Percentiles rank a stretch among this genome's conserved stretches.
Evolutionary conservation across 2,113 vertebrate species (phyloP).

Genomic region (Nesoenas mayeri): DNA sequence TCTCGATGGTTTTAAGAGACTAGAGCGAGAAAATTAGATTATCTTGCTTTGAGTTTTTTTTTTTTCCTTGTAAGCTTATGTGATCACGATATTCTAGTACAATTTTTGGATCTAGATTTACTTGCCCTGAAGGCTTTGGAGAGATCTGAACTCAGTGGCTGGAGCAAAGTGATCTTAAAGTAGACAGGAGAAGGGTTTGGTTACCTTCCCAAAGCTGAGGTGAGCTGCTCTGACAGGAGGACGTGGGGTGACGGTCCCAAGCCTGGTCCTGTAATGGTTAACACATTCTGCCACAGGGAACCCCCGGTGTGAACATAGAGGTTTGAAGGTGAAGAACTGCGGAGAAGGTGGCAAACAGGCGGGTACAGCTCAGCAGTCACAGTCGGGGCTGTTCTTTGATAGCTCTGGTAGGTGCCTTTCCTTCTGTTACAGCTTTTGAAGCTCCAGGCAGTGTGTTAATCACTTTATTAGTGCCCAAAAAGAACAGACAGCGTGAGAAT

Average conservation of each 20-base stretch:
- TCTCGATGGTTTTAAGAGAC: not conserved
- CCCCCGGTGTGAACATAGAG: accelerated
- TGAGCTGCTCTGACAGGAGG: not conserved
- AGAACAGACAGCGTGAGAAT: not conserved
- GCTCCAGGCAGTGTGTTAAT: not conserved
- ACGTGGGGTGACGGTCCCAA: not conserved
- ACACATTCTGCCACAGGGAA: not conserved
- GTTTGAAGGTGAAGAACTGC: not conserved
- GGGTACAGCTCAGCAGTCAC: not conserved
- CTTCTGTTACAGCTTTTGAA: not conserved
- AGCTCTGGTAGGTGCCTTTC: not conserved
- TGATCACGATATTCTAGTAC: not conserved
- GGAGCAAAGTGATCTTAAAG: not conserved
- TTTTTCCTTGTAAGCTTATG: not conserved
- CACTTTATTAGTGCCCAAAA: not conserved
- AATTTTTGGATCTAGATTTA: not conserved
- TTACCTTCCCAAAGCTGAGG: not conserved
- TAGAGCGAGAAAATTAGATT: not conserved
- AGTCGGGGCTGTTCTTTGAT: not conserved
- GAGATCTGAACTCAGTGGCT: not conserved
- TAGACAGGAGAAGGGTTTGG: not conserved
- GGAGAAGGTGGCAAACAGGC: not conserved
- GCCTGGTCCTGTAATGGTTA: accelerated
- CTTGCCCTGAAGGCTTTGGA: not conserved
- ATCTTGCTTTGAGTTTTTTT: not conserved